These are phyloP conservation scores for Aphaenogaster ashmeadi DNA, from an alignment of 1,140 invertebrate genomes.

Conservation along the genomic window DNA sequence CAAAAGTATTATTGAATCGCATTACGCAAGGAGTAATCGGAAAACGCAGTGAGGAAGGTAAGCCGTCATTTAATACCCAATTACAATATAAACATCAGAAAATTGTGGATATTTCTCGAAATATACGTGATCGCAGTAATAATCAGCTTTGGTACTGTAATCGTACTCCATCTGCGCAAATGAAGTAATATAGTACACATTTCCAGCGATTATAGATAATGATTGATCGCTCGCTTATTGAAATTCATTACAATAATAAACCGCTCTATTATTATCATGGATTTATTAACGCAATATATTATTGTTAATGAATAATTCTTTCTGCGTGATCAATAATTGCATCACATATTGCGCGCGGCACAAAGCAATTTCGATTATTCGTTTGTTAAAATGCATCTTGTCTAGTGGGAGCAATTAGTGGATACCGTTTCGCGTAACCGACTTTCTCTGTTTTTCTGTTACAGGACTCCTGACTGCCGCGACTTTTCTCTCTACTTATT, in stretches of 20 bases:
- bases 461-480: conserved; percentile 65
- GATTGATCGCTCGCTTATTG: conserved; percentile 51
- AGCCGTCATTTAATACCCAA: conserved; percentile 17
- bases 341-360: conserved; percentile 28
- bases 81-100: background rate
- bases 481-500: conserved; percentile 77
- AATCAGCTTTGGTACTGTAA: conserved; percentile 58
- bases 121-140: conserved; percentile 42
- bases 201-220: conserved; percentile 49
- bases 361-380: conserved; percentile 40
- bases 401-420: background rate
- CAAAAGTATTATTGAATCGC: conserved; percentile 76
- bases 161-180: conserved; percentile 51
- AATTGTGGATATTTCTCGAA: conserved; percentile 19
- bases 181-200: conserved; percentile 35
- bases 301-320: conserved; percentile 61
- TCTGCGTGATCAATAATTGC: conserved; percentile 50
- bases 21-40: conserved; percentile 69
- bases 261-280: conserved; percentile 44
- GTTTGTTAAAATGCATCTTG: conserved; percentile 32
- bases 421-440: conserved; percentile 22
- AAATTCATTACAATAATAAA: conserved; percentile 58
- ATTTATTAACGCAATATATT: conserved; percentile 58
- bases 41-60: conserved; percentile 71
- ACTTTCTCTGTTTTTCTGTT: conserved; percentile 59